Percentiles rank a stretch among this genome's conserved stretches.
Evolutionary conservation across 1,140 invertebrate genomes (phyloP).

Genomic region (Hyles vespertilio): DNA sequence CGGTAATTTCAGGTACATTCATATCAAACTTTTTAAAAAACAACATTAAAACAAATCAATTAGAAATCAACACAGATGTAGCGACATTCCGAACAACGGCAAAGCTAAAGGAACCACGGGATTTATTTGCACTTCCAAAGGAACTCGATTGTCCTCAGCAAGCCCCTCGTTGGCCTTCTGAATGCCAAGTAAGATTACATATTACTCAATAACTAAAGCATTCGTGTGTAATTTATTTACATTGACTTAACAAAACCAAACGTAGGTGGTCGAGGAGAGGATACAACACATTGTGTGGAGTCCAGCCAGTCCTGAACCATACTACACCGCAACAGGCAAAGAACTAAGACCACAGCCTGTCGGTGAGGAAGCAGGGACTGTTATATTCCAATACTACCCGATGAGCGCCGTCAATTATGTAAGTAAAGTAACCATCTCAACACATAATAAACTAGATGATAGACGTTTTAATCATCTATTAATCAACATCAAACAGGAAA

Average conservation of each 20-base stretch:
- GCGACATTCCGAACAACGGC: constrained; percentile 78
- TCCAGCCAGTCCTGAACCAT: constrained; percentile 85
- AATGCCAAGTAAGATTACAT: constrained; percentile 83
- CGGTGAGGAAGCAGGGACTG: constrained; percentile 88
- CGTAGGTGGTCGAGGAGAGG: constrained; percentile 87
- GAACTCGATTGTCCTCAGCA: constrained; percentile 84
- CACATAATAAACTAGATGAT: no score
- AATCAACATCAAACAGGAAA: no score
- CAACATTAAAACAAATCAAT: constrained; percentile 79
- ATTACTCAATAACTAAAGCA: background rate
- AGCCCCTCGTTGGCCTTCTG: constrained; percentile 89
- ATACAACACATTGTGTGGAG: constrained; percentile 86
- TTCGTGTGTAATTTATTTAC: background rate
- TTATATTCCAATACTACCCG: constrained; percentile 92
- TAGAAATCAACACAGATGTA: constrained; percentile 81
- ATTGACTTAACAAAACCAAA: background rate
- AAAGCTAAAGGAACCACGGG: constrained; percentile 80
- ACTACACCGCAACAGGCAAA: constrained; percentile 85
- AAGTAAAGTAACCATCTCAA: constrained; percentile 54
- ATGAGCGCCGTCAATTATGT: constrained; percentile 93
- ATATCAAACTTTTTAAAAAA: constrained; percentile 77
- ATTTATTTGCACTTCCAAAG: constrained; percentile 81
- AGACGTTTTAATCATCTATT: no score
- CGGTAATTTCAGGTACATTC: constrained; percentile 68
- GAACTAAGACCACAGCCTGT: constrained; percentile 90